Evolutionary conservation across 2,888 invertebrate genomes (phyloP), one percentile per base, ranked within the genome.

Genomic region (Drosophila gaucha): DNA sequence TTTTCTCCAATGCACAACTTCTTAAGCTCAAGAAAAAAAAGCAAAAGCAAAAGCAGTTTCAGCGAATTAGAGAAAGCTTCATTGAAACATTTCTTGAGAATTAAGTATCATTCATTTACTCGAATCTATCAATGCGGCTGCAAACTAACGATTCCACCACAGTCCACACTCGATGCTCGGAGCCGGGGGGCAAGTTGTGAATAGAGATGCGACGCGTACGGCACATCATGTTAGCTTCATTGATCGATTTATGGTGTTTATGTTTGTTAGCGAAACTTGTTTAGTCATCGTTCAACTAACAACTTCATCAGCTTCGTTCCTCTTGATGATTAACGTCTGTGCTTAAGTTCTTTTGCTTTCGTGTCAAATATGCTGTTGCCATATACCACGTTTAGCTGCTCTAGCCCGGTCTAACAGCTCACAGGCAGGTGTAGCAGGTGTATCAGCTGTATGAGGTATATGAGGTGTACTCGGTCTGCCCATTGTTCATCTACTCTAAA

Each of bases 201-300:
- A 18, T n/a, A 10, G 31, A 12, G 12, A n/a, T n/a, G n/a, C n/a
- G n/a, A n/a, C n/a, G n/a, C n/a, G n/a, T n/a, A n/a, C n/a, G n/a
- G n/a, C n/a, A n/a, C n/a, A n/a, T n/a, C n/a, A n/a, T 33, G 24
- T 49, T 28, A 18, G 28, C 46, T 56, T 56, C 67, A 71, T 71
- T 67, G 67, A 71, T 71, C 62, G 57, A 62, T 71, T 62, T 67
- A 36, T 55, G 38, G 31, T 54, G 26, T 47, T 33, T 66, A 10
- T 33, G 52, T 54, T 60, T 41, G 36, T 28, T 41, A 28, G 54
- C 41, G 43, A 67, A 73, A 72, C 73, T 63, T 72, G 72, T 73
- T 73, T 68, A 55, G 67, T 73, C 68, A 66, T 59, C 47, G 33
- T 24, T 16, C 22, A 28, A 31, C 20, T 41, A 59, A 55, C 66